These are phyloP conservation scores for Lindbergichthys nudifrons DNA, from an alignment of 2,797 vertebrate species.

Conservation along the genomic window DNA sequence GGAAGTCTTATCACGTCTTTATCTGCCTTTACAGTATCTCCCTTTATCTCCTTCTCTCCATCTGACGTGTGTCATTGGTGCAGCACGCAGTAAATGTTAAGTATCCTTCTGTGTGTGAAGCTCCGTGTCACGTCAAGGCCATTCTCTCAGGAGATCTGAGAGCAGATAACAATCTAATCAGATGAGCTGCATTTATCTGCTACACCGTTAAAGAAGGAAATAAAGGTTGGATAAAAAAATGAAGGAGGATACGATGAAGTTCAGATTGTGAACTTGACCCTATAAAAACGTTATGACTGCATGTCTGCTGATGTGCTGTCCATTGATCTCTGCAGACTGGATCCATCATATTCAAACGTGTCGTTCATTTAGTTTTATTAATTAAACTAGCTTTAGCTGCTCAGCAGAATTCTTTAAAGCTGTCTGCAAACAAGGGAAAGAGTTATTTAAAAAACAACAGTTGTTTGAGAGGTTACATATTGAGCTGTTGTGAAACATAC, in stretches of 20 bases:
- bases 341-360: not conserved
- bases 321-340: not conserved
- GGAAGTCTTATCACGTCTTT: constrained; percentile 47
- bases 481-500: too few relatives aligned
- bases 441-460: too few relatives aligned
- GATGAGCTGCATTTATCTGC: not conserved
- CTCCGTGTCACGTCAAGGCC: constrained; percentile 1
- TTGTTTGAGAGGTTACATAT: too few relatives aligned
- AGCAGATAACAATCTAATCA: constrained; percentile 58
- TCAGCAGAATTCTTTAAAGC: not conserved
- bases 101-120: constrained; percentile 16
- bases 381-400: not conserved
- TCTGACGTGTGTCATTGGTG: constrained; percentile 40
- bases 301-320: constrained; percentile 8
- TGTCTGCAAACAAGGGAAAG: not conserved
- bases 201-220: constrained; percentile 25
- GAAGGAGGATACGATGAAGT: not conserved
- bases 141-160: constrained; percentile 57
- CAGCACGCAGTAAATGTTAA: constrained; percentile 43
- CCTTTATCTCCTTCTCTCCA: constrained; percentile 47
- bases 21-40: constrained; percentile 48
- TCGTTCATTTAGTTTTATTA: not conserved
- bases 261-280: constrained; percentile 31
- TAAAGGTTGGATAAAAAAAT: not conserved
- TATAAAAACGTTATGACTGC: constrained; percentile 49